Base-by-base conservation (phyloP, 2,113 vertebrate genomes). In the Phrynocephalus versicolor region DNA sequence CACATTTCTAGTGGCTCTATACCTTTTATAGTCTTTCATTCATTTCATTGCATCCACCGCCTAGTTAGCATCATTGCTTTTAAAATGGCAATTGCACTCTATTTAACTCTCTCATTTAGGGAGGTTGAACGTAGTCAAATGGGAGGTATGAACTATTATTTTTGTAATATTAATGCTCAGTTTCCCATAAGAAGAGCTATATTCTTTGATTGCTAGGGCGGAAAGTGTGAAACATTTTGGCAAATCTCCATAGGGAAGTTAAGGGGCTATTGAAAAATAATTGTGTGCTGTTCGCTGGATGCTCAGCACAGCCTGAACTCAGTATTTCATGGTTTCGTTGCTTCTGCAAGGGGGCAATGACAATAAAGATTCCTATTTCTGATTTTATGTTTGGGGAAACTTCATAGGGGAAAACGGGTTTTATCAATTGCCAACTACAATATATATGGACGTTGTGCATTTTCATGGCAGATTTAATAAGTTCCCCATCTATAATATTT, bases 351-450 rank as follows among this genome's bases (percentile, higher is more conserved):
- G n/a, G n/a, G n/a, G n/a, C n/a, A n/a, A n/a, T n/a, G n/a, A n/a
- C n/a, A n/a, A n/a, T n/a, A n/a, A n/a, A n/a, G n/a, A n/a, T n/a
- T n/a, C n/a, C n/a, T n/a, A n/a, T n/a, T n/a, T n/a, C n/a, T n/a
- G 74, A 39, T 67, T 90, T 84, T 82, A 21, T 76, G 69, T 2
- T 27, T 77, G 14, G 82, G 58, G 64, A 27, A 87, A 85, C 25
- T 30, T 65, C 14, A n/a, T 18, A 33, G 18, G 0, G 73, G 37
- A 51, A 55, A 81, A 45, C 19, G 73, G n/a, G 14, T 39, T 89
- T 89, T 1, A 79, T 37, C 77, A 86, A 21, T 85, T 57, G 58
- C 30, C 41, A 37, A 25, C 55, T 0, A 51, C 45, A 51, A 10
- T 51, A 1, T 69, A 81, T 37, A 67, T 27, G 1, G 35, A 75